Conservation (phyloP, 1,140 invertebrate genomes). For the Eupeodes corollae region DNA sequence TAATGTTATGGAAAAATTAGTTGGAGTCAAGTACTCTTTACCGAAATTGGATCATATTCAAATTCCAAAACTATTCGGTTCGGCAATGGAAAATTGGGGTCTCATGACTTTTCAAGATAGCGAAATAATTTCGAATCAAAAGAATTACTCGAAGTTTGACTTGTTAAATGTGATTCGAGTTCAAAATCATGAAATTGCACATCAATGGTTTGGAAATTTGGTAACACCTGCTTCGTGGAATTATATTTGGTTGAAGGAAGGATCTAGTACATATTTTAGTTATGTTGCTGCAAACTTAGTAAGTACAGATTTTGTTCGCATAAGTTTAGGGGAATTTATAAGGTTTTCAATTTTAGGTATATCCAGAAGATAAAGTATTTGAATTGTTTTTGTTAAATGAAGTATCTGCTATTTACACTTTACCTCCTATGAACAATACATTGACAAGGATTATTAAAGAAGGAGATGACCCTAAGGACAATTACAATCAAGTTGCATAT, state of each 20-base stretch:
- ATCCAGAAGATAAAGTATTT: constrained; percentile 57
- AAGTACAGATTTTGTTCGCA: too few species aligned
- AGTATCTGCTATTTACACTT: too few species aligned
- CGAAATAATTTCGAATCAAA: constrained; percentile 8
- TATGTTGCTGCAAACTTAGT: constrained; percentile 46
- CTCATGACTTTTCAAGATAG: constrained; percentile 54
- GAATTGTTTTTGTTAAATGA: constrained; percentile 53
- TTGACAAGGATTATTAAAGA: constrained; percentile 17
- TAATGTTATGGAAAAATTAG: too few species aligned
- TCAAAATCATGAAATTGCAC: constrained; percentile 51
- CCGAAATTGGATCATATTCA: constrained; percentile 39
- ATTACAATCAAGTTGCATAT: constrained; percentile 75
- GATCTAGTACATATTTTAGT: constrained; percentile 55
- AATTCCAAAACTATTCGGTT: constrained; percentile 62
- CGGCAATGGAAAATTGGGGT: constrained; percentile 80
- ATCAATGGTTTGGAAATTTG: constrained; percentile 62
- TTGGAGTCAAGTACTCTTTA: too few species aligned
- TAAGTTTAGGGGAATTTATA: too few species aligned
- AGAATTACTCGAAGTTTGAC: not conserved
- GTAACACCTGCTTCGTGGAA: constrained; percentile 45
- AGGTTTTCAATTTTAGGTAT: constrained; percentile 36
- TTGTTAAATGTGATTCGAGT: constrained; percentile 14
- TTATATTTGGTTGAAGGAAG: constrained; percentile 46
- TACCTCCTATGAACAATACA: too few species aligned
- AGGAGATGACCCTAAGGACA: constrained; percentile 59